A percentile compares a stretch with the other conserved stretches of the same genome.
These are phyloP conservation scores for Tipula helvola DNA, from an alignment of 2,888 invertebrate genomes.

Conservation along the genomic window DNA sequence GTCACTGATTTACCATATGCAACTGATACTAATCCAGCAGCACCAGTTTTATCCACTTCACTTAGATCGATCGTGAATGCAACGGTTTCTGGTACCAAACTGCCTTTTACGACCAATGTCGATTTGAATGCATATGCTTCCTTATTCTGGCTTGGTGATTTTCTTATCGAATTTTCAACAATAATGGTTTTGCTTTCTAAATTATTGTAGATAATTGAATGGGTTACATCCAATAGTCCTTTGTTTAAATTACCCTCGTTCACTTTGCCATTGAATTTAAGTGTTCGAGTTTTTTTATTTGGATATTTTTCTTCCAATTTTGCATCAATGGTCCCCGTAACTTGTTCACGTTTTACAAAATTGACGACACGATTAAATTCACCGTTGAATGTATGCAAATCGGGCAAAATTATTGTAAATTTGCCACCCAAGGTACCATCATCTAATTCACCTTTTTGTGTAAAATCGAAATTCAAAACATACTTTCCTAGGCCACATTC, in stretches of 20 bases:
- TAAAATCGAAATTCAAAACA: constrained; percentile 26
- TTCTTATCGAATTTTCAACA: constrained; percentile 30
- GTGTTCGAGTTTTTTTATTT: constrained; percentile 27
- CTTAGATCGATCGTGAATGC: constrained; percentile 25
- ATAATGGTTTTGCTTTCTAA: constrained; percentile 38
- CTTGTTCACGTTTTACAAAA: constrained; percentile 26
- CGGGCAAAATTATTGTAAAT: constrained; percentile 22
- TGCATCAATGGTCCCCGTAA: constrained; percentile 37
- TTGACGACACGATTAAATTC: constrained; percentile 32
- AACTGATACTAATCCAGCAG: constrained; percentile 18
- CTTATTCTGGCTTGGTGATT: constrained; percentile 26
- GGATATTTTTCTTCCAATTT: constrained; percentile 34
- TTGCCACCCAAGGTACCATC: constrained; percentile 25
- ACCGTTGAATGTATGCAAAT: constrained; percentile 29
- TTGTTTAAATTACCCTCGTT: constrained; percentile 36
- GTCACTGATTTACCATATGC: constrained; percentile 37
- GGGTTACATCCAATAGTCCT: constrained; percentile 31
- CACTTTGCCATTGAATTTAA: constrained; percentile 28
- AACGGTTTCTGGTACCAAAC: constrained; percentile 27
- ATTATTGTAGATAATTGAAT: constrained; percentile 34
- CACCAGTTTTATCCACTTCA: background rate
- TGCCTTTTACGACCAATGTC: constrained; percentile 25
- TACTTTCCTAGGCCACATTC: constrained; percentile 29
- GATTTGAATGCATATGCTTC: background rate
- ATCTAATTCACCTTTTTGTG: constrained; percentile 14